phyloP scores from a whole-genome alignment of 1,140 invertebrate species.

The Neomicropteryx cornuta region DNA sequence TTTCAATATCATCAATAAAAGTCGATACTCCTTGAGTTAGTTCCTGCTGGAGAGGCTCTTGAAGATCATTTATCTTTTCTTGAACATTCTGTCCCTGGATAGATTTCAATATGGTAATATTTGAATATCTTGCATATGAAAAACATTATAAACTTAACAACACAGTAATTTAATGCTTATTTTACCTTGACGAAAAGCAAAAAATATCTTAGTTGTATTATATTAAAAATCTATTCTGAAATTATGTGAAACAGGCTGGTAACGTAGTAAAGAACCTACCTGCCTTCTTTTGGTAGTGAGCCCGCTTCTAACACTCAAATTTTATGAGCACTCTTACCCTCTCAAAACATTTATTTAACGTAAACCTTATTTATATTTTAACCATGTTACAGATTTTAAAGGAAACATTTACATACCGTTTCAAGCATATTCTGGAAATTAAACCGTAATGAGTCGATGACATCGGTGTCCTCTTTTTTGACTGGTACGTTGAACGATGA shows the following conservation, averaged over 20 bases:
- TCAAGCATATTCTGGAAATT: slow-evolving; percentile 66
- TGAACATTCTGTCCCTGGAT: slow-evolving; percentile 56
- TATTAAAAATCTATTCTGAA: no score
- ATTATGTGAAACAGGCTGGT: no score
- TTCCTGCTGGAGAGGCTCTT: slow-evolving; percentile 60
- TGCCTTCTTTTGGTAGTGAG: no score
- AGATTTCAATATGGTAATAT: neutral
- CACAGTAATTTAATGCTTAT: no score
- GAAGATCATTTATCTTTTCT: slow-evolving; percentile 60
- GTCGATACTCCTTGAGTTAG: slow-evolving; percentile 56
- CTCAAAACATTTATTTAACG: no score
- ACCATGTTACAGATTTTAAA: neutral
- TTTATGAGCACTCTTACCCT: no score
- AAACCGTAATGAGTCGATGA: slow-evolving; percentile 64
- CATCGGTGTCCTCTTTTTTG: slow-evolving; percentile 65
- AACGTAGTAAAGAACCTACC: no score
- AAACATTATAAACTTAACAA: neutral
- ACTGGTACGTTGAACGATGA: slow-evolving; percentile 58
- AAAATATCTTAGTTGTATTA: no score
- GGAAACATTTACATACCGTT: slow-evolving; percentile 37
- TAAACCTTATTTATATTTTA: neutral
- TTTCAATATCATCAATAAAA: slow-evolving; percentile 55
- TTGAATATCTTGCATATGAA: no score
- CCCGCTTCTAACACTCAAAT: no score
- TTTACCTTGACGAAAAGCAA: no score